Evolutionary conservation across 2,888 invertebrate species (phyloP).

Genomic region (Drosophila paracracens): DNA sequence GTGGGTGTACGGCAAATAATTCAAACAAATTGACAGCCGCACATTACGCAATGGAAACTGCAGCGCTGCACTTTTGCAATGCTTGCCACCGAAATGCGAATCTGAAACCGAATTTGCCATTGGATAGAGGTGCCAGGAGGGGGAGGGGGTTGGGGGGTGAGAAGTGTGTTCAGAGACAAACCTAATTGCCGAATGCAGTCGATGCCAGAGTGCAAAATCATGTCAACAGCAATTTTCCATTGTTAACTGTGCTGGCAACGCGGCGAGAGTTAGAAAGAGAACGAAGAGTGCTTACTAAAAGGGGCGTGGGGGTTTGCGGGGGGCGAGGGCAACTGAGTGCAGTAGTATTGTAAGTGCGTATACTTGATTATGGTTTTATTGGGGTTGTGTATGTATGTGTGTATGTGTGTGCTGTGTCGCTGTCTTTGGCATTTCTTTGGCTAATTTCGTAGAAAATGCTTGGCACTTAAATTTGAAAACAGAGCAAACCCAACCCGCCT

Average conservation of each 20-base stretch:
- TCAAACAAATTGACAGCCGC: conserved; percentile 80
- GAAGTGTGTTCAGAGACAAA: conserved; percentile 76
- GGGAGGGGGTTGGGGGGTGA: neutral
- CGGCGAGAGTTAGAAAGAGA: conserved; percentile 19
- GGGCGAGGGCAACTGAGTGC: conserved; percentile 39
- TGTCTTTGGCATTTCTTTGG: conserved; percentile 65
- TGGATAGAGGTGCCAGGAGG: neutral
- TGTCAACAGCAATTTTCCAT: conserved; percentile 85
- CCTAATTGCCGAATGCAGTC: conserved; percentile 86
- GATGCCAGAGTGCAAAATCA: conserved; percentile 85
- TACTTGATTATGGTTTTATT: conserved; percentile 81
- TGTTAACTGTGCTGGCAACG: conserved; percentile 62
- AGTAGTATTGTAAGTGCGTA: conserved; percentile 65
- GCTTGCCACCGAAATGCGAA: conserved; percentile 61
- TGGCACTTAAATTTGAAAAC: conserved; percentile 79
- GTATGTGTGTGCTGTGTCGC: conserved; percentile 18
- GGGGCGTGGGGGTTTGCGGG: neutral
- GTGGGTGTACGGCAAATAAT: conserved; percentile 64
- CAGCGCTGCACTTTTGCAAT: conserved; percentile 72
- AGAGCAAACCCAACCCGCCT: conserved; percentile 56
- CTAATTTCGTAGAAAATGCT: conserved; percentile 78
- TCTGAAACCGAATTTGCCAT: conserved; percentile 15
- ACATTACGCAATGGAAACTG: conserved; percentile 78
- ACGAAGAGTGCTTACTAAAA: conserved; percentile 1
- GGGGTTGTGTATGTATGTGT: conserved; percentile 40